Evolutionary conservation across 2,888 invertebrate species (phyloP), one percentile per base, ranked within the genome.

Genomic region (Auanema freiburgensis): DNA sequence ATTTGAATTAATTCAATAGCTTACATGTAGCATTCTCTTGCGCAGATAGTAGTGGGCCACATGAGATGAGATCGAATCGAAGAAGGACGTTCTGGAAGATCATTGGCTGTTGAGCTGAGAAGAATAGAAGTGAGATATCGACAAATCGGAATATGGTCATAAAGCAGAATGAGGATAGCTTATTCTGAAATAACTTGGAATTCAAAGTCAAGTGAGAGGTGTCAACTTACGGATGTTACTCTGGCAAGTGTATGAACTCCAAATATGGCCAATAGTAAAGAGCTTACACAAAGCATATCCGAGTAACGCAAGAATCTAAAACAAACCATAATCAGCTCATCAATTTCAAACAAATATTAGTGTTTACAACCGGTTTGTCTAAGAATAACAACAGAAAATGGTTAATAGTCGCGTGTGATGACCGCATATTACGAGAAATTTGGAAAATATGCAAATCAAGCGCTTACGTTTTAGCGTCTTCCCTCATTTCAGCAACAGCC

Each of bases 121-220:
- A 81, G 64, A 81, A 79, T 53, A 81, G 69, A 50, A 81, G 66
- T 12, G 79, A 78, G 12, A 82, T 63, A 59, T 81, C 81, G 51
- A 81, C 81, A 43, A 81, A 63, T 6, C 81, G 77, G 70, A 82
- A 81, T 53, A 82, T 77, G n/a, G 79, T 76, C 72, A 78, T 78
- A 72, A 82, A 82, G 42, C 79, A 79, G 62, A 74, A 81, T 18
- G 68, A 65, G n/a, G 76, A 73, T 14, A 81, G 71, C 24, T 77
- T 77, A 60, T 80, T 72, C 80, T 80, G 67, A 53, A 76, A 71
- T 46, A 46, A 18, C 12, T 23, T 23, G 1, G 10, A 53, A 2
- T 8, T 11, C 46, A 23, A 33, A 8, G 33, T 8, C 33, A 8
- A 33, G 8, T 33, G 33, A 33, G n/a, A 43, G 49, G 1, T 6